phyloP scores from a whole-genome alignment of 2,888 invertebrate genomes.

The Parnassius mnemosyne region DNA sequence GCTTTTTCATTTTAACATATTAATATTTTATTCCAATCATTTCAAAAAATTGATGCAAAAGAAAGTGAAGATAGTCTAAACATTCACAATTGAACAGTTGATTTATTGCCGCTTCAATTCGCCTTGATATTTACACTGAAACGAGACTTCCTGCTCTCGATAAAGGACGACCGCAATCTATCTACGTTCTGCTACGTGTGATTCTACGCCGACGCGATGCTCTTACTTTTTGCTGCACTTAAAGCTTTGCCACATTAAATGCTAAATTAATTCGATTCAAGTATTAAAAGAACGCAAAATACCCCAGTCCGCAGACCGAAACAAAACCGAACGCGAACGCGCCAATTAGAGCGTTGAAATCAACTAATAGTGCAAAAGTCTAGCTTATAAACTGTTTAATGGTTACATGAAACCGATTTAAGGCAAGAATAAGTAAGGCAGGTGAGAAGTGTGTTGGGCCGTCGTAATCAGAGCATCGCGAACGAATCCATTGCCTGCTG shows the following conservation, averaged over 20 bases:
- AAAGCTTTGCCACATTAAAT: slow-evolving; percentile 20
- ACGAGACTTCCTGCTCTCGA: slow-evolving; percentile 64
- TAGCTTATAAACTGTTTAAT: slow-evolving; percentile 31
- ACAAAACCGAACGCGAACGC: slow-evolving; percentile 47
- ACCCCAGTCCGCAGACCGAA: slow-evolving; percentile 40
- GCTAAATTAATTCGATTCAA: slow-evolving; percentile 29
- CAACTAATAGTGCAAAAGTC: slow-evolving; percentile 51
- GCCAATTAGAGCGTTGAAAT: slow-evolving; percentile 60
- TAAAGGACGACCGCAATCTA: slow-evolving; percentile 53
- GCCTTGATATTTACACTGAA: slow-evolving; percentile 72
- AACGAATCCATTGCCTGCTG: slow-evolving; percentile 34
- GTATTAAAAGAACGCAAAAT: slow-evolving; percentile 32
- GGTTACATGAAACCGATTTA: slow-evolving; percentile 23
- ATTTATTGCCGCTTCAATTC: slow-evolving; percentile 42
- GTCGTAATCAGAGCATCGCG: slow-evolving; percentile 65
- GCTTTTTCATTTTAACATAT: too few relatives aligned
- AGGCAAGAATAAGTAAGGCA: slow-evolving; percentile 14
- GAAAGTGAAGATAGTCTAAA: too few relatives aligned
- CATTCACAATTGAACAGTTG: slow-evolving; percentile 46
- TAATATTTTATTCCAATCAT: too few relatives aligned
- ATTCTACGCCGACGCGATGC: slow-evolving; percentile 6
- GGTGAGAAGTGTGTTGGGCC: slow-evolving; percentile 25
- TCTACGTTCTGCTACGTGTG: slow-evolving; percentile 1
- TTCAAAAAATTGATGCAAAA: too few relatives aligned
- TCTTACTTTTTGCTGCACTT: too few relatives aligned